Evolutionary conservation across 2,888 invertebrate species (phyloP).

Genomic region (Ophraella communa): DNA sequence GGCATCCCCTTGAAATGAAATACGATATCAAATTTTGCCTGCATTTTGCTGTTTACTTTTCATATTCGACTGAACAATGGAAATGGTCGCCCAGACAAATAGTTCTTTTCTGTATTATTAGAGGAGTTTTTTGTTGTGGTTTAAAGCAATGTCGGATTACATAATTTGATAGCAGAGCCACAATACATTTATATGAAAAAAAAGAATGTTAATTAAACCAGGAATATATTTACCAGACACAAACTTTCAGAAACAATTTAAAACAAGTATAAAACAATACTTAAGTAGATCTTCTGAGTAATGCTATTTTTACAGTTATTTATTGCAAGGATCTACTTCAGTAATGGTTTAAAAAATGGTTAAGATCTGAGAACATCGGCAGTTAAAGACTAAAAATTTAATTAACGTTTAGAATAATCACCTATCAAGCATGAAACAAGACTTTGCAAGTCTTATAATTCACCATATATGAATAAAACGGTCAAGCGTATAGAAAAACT

Average conservation of each 20-base stretch:
- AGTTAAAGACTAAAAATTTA: background rate
- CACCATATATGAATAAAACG: slow-evolving; percentile 14
- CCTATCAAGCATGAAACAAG: slow-evolving; percentile 5
- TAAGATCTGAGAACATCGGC: background rate
- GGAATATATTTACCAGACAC: too few species aligned
- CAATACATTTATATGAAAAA: too few species aligned
- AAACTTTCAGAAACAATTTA: too few species aligned
- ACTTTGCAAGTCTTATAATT: slow-evolving; percentile 11
- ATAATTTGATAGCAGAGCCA: too few species aligned
- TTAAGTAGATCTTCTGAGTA: too few species aligned
- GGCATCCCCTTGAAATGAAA: slow-evolving; percentile 57
- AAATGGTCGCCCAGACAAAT: slow-evolving; percentile 49
- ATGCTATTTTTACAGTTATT: too few species aligned
- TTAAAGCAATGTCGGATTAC: background rate
- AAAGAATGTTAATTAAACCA: too few species aligned
- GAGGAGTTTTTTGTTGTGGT: background rate
- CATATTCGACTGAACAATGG: slow-evolving; percentile 59
- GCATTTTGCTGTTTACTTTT: slow-evolving; percentile 57
- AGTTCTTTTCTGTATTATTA: slow-evolving; percentile 5
- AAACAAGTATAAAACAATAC: too few species aligned
- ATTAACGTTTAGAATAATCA: slow-evolving; percentile 3
- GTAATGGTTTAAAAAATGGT: background rate
- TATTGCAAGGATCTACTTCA: background rate
- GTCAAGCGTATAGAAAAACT: slow-evolving; percentile 10
- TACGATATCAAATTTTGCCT: slow-evolving; percentile 46